Conservation (phyloP, 2,888 invertebrate genomes). For the Plagodis pulveraria region DNA sequence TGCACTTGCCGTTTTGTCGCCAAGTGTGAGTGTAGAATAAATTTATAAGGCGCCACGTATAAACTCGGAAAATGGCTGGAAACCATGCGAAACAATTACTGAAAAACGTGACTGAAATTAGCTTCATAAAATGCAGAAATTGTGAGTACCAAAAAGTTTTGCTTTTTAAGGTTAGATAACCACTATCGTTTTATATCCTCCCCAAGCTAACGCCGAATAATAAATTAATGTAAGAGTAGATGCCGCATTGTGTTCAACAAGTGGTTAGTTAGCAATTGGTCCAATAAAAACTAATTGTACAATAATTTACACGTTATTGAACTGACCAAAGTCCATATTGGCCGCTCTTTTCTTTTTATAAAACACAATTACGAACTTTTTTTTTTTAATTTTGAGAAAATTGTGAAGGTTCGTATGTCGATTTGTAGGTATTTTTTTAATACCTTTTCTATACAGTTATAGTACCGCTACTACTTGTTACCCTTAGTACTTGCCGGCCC, state of each 20-base stretch:
- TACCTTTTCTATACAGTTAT: no score
- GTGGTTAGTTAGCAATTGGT: slow-evolving; percentile 7
- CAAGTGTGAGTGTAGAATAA: slow-evolving; percentile 35
- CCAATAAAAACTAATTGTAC: slow-evolving; percentile 17
- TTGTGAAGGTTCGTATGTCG: no score
- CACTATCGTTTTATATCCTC: slow-evolving; percentile 26
- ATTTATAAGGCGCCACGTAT: slow-evolving; percentile 25
- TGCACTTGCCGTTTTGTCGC: slow-evolving; percentile 36
- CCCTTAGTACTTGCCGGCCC: no score
- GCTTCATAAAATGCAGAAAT: slow-evolving; percentile 52
- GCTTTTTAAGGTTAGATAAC: slow-evolving; percentile 55
- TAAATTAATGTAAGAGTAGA: no score
- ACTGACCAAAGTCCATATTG: slow-evolving; percentile 14
- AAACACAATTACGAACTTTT: not conserved
- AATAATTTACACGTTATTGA: slow-evolving; percentile 8
- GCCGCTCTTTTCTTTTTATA: not conserved
- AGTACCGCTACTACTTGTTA: no score
- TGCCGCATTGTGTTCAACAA: slow-evolving; percentile 4
- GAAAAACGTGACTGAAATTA: slow-evolving; percentile 64
- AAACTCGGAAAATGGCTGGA: slow-evolving; percentile 57
- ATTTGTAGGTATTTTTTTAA: no score
- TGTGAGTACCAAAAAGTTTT: slow-evolving; percentile 57
- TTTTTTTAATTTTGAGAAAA: no score
- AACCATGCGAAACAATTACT: slow-evolving; percentile 65
- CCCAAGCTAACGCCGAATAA: slow-evolving; percentile 5